phyloP scores from a whole-genome alignment of 1,140 invertebrate species.

The Lycorma delicatula region DNA sequence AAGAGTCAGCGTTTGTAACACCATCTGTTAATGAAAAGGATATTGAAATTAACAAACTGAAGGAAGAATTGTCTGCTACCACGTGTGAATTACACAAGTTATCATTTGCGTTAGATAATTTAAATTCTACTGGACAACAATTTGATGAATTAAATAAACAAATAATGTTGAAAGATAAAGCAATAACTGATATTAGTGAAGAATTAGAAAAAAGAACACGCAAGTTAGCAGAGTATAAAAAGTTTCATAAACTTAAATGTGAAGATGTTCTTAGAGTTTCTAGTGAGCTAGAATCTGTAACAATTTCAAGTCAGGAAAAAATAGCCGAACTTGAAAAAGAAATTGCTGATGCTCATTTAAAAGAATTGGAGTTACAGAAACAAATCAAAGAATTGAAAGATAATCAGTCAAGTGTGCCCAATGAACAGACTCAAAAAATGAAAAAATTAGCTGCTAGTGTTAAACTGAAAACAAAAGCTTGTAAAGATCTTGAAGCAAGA shows the following conservation, averaged over 20 bases:
- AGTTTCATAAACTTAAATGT: constrained; percentile 15
- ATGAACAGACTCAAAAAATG: constrained; percentile 50
- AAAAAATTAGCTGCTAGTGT: constrained; percentile 65
- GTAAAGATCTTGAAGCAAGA: constrained; percentile 51
- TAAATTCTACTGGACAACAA: constrained; percentile 7
- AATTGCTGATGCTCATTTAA: constrained; percentile 22
- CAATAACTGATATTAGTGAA: constrained; percentile 9
- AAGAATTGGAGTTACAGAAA: constrained; percentile 3
- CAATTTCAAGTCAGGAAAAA: constrained; percentile 27
- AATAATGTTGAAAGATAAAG: constrained; percentile 16
- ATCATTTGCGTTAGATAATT: constrained; percentile 2
- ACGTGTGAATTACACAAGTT: constrained; percentile 12
- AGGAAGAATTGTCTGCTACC: constrained; percentile 12
- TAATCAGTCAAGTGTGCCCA: constrained; percentile 1
- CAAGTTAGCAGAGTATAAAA: constrained; percentile 17
- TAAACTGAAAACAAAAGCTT: constrained; percentile 57
- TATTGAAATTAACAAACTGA: constrained; percentile 2
- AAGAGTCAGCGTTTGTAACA: not conserved
- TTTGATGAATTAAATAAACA: constrained; percentile 11
- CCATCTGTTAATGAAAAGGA: not conserved
- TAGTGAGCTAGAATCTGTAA: constrained; percentile 25
- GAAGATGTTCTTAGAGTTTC: constrained; percentile 15
- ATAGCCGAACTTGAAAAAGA: constrained; percentile 33
- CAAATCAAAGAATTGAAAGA: constrained; percentile 1
- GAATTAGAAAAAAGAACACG: constrained; percentile 4